These are phyloP conservation scores for Pelobates cultripes DNA, from an alignment of 2,797 vertebrate genomes.

Conservation along the genomic window DNA sequence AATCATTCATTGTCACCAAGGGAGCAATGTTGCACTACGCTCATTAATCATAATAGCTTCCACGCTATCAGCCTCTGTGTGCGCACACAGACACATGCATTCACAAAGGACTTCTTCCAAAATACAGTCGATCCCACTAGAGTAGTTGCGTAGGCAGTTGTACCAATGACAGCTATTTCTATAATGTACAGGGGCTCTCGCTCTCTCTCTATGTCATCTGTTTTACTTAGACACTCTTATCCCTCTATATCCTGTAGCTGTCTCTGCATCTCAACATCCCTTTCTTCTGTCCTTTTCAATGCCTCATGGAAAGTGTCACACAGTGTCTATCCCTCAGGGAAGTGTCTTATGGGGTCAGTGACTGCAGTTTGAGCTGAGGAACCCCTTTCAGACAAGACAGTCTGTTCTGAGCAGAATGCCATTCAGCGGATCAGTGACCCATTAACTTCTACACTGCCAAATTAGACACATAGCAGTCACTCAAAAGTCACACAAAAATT, in stretches of 20 bases:
- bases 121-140: not conserved
- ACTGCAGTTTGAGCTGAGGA: too few relatives aligned
- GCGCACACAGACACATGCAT: not conserved
- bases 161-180: not conserved
- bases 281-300: not conserved
- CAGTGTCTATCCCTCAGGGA: not conserved
- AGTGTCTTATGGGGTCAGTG: too few relatives aligned
- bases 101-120: not conserved
- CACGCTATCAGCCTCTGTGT: not conserved
- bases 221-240: not conserved
- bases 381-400: too few relatives aligned
- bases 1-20: slow-evolving; percentile 3
- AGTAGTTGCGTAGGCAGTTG: not conserved
- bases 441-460: too few relatives aligned
- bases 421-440: too few relatives aligned
- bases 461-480: too few relatives aligned
- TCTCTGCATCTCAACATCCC: not conserved
- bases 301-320: not conserved
- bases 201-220: not conserved
- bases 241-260: not conserved
- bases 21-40: not conserved
- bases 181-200: not conserved
- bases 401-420: too few relatives aligned
- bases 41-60: slow-evolving; percentile 14
- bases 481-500: too few relatives aligned